Evolutionary conservation across 1,140 invertebrate genomes (phyloP).

Genomic region (Sycobia sp.): DNA sequence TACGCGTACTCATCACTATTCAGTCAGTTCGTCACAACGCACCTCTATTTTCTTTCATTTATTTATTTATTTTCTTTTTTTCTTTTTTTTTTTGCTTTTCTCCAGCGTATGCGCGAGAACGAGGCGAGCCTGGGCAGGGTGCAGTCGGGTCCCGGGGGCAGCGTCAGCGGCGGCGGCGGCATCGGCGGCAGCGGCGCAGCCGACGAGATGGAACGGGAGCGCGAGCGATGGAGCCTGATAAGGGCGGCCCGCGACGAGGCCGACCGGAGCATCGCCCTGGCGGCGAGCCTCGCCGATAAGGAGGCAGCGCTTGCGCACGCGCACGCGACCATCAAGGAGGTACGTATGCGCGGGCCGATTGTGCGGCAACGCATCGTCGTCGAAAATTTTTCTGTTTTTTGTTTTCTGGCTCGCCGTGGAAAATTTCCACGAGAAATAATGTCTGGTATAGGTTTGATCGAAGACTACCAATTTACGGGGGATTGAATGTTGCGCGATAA

Average conservation of each 20-base stretch:
- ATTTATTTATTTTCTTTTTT: too few species aligned
- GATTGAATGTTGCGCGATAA: too few species aligned
- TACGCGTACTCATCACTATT: too few species aligned
- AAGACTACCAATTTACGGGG: too few species aligned
- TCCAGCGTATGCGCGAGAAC: slow-evolving; percentile 75
- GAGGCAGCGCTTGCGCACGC: slow-evolving; percentile 84
- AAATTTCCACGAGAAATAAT: too few species aligned
- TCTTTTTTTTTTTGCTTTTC: too few species aligned
- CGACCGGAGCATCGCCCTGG: slow-evolving; percentile 82
- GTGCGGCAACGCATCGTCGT: too few species aligned
- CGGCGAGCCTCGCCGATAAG: slow-evolving; percentile 82
- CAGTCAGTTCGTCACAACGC: too few species aligned
- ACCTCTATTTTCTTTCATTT: too few species aligned
- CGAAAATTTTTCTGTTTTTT: too few species aligned
- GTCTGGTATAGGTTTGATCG: too few species aligned
- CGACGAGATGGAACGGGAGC: slow-evolving; percentile 78
- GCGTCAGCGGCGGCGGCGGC: slow-evolving; percentile 74
- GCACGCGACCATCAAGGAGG: slow-evolving; percentile 81
- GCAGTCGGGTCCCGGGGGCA: slow-evolving; percentile 49
- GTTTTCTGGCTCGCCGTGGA: too few species aligned
- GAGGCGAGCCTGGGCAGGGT: slow-evolving; percentile 72
- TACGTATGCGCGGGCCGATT: slow-evolving; percentile 53
- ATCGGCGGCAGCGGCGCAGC: slow-evolving; percentile 62
- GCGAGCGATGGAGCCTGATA: slow-evolving; percentile 85
- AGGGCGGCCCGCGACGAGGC: slow-evolving; percentile 88